Base-by-base conservation (phyloP, 2,797 vertebrate genomes). In the Melanotaenia boesemani region DNA sequence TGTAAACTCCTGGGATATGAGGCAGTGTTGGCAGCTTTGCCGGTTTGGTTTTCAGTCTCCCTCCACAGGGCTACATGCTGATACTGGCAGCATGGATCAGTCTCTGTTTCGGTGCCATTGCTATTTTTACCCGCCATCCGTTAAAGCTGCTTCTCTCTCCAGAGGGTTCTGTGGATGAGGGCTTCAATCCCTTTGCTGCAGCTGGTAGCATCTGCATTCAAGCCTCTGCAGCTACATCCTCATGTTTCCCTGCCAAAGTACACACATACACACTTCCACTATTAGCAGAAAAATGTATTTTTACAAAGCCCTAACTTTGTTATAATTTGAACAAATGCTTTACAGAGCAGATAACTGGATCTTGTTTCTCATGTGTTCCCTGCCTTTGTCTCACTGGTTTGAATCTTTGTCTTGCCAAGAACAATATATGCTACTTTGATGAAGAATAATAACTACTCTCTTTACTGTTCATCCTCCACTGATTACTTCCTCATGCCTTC, bases 121-220 rank as follows among this genome's bases (percentile, higher is more conserved):
- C 81, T 89, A 83, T 89, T 87, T 89, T 86, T 80, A 87, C 72
- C 79, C 63, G 65, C 66, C 79, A 72, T 84, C 70, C 71, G 37
- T 84, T 89, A 82, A 80, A 89, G 83, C 84, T 87, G 59, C 41
- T 63, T 77, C 66, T 65, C 74, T 82, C 82, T 73, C 63, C 36
- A 15, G 61, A 60, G 72, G 62, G 61, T 78, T 81, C 70, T 76
- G 65, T 56, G 79, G 72, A 84, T 79, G 34, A 70, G 11, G 63
- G 59, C 67, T 48, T 86, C 65, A 59, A 59, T 88, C 71, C 59
- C 46, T 5, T 20, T 6, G 20, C n/a, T 63, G 63, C 85, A 86
- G 82, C 83, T 76, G 66, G 67, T 67, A 39, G 70, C 70, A 83
- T 84, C 83, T 81, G 85, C 67, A 86, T 65, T 79, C 58, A 82